These are phyloP conservation scores for Ichneumoninae sp. DNA, from an alignment of 2,888 invertebrate species.

Conservation along the genomic window DNA sequence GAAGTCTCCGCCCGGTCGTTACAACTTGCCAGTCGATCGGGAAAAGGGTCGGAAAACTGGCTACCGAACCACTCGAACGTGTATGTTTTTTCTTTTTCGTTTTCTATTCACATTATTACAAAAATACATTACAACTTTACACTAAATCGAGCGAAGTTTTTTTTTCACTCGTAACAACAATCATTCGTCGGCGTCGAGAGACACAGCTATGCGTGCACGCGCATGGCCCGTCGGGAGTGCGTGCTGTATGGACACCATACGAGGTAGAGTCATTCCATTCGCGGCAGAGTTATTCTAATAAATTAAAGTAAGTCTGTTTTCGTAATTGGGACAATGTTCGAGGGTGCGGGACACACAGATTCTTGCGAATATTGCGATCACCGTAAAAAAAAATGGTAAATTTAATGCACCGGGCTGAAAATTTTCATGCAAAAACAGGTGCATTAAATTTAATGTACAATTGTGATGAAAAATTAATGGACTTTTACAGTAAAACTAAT, in stretches of 20 bases:
- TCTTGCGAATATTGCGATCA: conserved; percentile 33
- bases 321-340: conserved; percentile 8
- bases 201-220: conserved; percentile 28
- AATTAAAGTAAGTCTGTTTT: conserved; percentile 11
- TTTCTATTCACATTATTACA: conserved; percentile 58
- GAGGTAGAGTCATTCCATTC: conserved; percentile 45
- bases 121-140: conserved; percentile 66
- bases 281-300: conserved; percentile 38
- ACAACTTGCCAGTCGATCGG: not conserved
- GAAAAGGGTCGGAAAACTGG: not conserved
- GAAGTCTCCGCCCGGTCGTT: no score
- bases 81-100: conserved; percentile 32
- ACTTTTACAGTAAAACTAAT: no score
- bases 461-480: no score
- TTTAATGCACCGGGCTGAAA: no score
- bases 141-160: conserved; percentile 33
- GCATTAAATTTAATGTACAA: no score
- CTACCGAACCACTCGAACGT: not conserved
- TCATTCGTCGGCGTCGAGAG: conserved; percentile 39
- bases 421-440: no score
- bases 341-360: conserved; percentile 50
- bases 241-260: conserved; percentile 29
- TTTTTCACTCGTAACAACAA: conserved; percentile 53
- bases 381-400: no score
- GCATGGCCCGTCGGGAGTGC: conserved; percentile 2